A percentile compares a stretch with the other conserved stretches of the same genome.
phyloP scores from a whole-genome alignment of 2,797 vertebrate species.

The Sebastes vulpes region DNA sequence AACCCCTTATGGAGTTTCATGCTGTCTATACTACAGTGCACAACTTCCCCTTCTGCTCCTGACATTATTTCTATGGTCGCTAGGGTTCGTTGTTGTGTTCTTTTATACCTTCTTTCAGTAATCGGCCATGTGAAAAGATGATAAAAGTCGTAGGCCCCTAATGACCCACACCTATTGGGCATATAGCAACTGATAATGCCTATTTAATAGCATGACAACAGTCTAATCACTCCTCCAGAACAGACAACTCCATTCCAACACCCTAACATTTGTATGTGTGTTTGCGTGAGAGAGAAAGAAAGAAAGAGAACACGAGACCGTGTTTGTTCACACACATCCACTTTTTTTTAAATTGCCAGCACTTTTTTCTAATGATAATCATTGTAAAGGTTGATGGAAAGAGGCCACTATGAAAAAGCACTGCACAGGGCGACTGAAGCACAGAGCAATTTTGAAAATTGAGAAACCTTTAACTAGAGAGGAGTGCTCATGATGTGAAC shows the following conservation, averaged over 20 bases:
- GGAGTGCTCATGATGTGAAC: background rate
- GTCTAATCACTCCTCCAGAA: too few relatives aligned
- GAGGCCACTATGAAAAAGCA: background rate
- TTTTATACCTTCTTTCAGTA: too few relatives aligned
- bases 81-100: too few relatives aligned
- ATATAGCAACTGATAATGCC: too few relatives aligned
- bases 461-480: background rate
- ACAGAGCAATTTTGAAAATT: slow-evolving; percentile 7
- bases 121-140: too few relatives aligned
- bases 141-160: too few relatives aligned
- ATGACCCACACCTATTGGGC: too few relatives aligned
- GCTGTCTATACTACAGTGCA: too few relatives aligned
- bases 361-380: background rate
- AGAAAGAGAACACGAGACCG: background rate
- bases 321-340: background rate
- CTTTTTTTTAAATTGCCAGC: background rate
- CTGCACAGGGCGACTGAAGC: background rate
- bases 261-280: background rate
- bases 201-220: too few relatives aligned
- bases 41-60: too few relatives aligned
- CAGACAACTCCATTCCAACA: background rate
- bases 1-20: too few relatives aligned
- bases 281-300: background rate
- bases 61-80: too few relatives aligned
- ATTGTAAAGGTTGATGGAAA: slow-evolving; percentile 8